Conservation (phyloP, 37 sponge, comb jelly and placozoan genomes). For the Eunapius fragilis region DNA sequence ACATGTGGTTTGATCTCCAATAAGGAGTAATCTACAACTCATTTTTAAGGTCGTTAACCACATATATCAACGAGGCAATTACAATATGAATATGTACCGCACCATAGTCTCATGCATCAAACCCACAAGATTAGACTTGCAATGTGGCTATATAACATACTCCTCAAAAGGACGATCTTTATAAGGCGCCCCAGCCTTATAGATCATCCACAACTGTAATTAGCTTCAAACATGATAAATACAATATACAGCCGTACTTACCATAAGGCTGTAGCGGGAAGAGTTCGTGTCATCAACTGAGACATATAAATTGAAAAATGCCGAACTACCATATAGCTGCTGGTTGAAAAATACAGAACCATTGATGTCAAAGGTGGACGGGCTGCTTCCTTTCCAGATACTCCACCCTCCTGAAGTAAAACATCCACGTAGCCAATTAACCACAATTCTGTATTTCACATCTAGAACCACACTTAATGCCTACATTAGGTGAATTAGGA, state of each 20-base stretch:
- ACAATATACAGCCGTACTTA: neutral
- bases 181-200: too few relatives aligned
- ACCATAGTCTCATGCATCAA: too few relatives aligned
- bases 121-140: too few relatives aligned
- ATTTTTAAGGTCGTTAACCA: too few relatives aligned
- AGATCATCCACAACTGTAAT: neutral
- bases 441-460: neutral
- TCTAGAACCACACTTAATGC: neutral
- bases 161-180: too few relatives aligned
- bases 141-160: too few relatives aligned
- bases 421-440: neutral
- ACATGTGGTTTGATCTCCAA: too few relatives aligned
- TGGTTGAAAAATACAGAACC: conserved; percentile 13
- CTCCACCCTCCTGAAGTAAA: neutral
- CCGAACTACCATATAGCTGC: conserved; percentile 40
- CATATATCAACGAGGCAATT: too few relatives aligned
- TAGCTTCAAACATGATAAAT: neutral
- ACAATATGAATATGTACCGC: too few relatives aligned
- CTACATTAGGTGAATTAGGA: neutral
- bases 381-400: neutral
- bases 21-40: too few relatives aligned
- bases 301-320: conserved; percentile 53
- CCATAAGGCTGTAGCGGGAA: conserved; percentile 18
- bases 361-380: conserved; percentile 16
- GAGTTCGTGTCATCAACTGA: conserved; percentile 54